Conservation (phyloP, 2,888 invertebrate species). For the Leucoma salicis region DNA sequence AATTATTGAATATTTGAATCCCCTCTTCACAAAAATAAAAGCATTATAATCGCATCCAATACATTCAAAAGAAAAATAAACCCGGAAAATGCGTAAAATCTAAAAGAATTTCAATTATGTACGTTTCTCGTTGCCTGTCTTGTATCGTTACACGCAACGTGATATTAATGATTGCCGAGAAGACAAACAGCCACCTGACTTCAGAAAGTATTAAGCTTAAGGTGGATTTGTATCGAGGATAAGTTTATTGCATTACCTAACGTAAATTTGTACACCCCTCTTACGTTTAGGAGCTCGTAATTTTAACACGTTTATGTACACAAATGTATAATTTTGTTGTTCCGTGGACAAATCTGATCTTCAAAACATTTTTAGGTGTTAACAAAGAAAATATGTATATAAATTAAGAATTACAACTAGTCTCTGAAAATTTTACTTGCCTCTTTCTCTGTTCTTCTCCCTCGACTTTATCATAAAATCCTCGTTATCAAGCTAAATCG, state of each 20-base stretch:
- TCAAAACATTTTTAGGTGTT: background rate
- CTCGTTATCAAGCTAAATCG: too few relatives aligned
- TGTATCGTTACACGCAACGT: slow-evolving; percentile 46
- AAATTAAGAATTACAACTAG: too few relatives aligned
- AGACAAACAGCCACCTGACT: slow-evolving; percentile 21
- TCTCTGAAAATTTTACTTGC: too few relatives aligned
- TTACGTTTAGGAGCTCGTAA: background rate
- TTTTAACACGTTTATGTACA: background rate
- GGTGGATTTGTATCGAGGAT: background rate
- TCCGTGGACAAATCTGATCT: too few relatives aligned
- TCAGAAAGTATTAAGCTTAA: slow-evolving; percentile 4
- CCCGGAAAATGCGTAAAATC: slow-evolving; percentile 63
- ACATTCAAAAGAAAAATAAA: slow-evolving; percentile 46
- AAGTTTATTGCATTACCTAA: background rate
- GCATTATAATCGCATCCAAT: slow-evolving; percentile 14
- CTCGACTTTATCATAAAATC: too few relatives aligned
- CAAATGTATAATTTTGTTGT: too few relatives aligned
- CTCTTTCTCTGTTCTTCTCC: too few relatives aligned
- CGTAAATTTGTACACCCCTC: background rate
- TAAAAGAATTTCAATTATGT: slow-evolving; percentile 70
- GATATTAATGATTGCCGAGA: slow-evolving; percentile 65
- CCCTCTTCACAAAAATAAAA: slow-evolving; percentile 11
- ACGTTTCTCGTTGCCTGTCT: slow-evolving; percentile 56
- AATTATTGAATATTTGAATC: too few relatives aligned
- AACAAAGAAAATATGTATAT: too few relatives aligned